Evolutionary conservation across 2,797 vertebrate genomes (phyloP).

Genomic region (Propithecus perrieri): DNA sequence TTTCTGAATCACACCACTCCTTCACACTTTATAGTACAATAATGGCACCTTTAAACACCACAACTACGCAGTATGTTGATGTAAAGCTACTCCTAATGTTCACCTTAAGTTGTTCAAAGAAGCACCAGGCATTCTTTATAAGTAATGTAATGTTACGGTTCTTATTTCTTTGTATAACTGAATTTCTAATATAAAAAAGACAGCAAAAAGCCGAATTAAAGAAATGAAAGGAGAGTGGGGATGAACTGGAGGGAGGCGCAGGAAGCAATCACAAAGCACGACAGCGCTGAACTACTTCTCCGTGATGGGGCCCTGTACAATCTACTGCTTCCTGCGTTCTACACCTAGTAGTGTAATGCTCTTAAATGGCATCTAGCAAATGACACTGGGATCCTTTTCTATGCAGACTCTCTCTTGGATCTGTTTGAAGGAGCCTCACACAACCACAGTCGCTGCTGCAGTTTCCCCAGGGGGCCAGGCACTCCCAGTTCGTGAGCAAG

Average conservation of each 20-base stretch:
- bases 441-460: neutral
- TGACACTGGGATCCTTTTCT: neutral
- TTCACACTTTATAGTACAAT: neutral
- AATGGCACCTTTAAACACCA: neutral
- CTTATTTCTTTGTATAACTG: neutral
- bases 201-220: neutral
- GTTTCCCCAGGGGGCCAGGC: neutral
- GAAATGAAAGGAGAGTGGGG: neutral
- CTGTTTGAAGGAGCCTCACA: neutral
- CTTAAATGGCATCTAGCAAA: neutral
- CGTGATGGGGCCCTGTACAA: fast-evolving
- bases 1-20: neutral
- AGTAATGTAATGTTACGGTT: neutral
- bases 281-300: neutral
- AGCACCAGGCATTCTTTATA: neutral
- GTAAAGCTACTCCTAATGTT: neutral
- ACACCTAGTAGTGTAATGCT: too few species aligned
- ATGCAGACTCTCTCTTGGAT: neutral
- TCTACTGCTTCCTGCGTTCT: neutral
- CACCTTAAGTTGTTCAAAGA: neutral
- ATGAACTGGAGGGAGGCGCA: neutral
- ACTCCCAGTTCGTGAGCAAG: neutral
- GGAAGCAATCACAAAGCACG: neutral
- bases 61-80: neutral
- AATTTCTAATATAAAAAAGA: neutral